Conservation (phyloP, 2,888 invertebrate genomes). For the Cosmorhoe ocellata region DNA sequence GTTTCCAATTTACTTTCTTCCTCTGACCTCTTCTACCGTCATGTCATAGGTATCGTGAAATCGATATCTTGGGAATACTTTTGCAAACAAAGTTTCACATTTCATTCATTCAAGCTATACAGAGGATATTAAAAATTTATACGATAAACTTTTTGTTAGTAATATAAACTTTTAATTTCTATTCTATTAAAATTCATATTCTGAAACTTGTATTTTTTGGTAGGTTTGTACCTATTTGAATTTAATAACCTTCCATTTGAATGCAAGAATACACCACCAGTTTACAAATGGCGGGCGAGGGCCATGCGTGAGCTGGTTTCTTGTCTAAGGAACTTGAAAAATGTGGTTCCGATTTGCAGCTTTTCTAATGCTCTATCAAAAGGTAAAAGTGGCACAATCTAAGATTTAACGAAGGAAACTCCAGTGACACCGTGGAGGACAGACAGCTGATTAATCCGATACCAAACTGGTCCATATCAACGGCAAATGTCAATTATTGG, state of each 20-base stretch:
- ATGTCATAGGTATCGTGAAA: constrained; percentile 51
- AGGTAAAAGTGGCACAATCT: constrained; percentile 34
- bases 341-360: constrained; percentile 12
- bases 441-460: constrained; percentile 47
- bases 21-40: constrained; percentile 55
- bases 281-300: no score
- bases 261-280: no score
- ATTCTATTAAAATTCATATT: no score
- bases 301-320: background rate
- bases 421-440: constrained; percentile 40
- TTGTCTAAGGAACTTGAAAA: constrained; percentile 5
- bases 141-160: no score
- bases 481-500: constrained; percentile 56
- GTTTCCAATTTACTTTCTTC: constrained; percentile 72
- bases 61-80: constrained; percentile 57
- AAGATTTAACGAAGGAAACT: constrained; percentile 44
- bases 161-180: no score
- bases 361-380: constrained; percentile 14
- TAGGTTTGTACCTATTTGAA: no score
- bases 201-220: no score
- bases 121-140: no score
- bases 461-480: constrained; percentile 50
- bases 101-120: constrained; percentile 20
- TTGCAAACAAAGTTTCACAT: constrained; percentile 47
- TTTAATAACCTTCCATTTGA: no score